Evolutionary conservation across 23 tunicate genomes (phyloP).

Genomic region (Phallusia fumigata): DNA sequence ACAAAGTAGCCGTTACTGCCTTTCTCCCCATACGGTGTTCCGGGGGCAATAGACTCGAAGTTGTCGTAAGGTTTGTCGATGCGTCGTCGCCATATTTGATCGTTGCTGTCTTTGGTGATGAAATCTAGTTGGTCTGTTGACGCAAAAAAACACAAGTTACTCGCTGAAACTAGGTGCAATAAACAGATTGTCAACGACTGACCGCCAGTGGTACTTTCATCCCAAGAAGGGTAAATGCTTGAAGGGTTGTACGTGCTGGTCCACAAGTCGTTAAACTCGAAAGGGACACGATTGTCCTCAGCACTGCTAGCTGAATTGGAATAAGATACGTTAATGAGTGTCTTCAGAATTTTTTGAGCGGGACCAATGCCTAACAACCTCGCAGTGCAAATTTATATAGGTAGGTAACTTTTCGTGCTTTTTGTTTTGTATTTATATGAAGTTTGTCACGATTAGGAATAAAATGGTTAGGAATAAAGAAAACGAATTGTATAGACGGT

Average conservation of each 20-base stretch:
- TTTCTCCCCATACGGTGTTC: slow-evolving; percentile 12
- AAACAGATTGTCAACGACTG: no score
- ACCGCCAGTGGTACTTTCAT: slow-evolving; percentile 45
- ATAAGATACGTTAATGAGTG: no score
- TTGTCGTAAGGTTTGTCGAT: slow-evolving; percentile 22
- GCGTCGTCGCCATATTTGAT: slow-evolving; percentile 14
- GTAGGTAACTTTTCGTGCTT: no score
- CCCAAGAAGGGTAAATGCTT: slow-evolving; percentile 81
- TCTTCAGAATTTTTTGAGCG: no score
- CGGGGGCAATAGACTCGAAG: slow-evolving; percentile 14
- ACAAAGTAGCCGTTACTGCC: slow-evolving; percentile 26
- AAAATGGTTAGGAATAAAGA: no score
- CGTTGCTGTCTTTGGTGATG: slow-evolving; percentile 22
- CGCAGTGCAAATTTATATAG: no score
- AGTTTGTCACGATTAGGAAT: no score
- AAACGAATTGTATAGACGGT: no score
- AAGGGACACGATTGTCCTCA: slow-evolving; percentile 8
- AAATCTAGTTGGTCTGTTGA: slow-evolving; percentile 32
- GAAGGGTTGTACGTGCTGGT: slow-evolving; percentile 43
- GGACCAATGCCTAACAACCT: no score
- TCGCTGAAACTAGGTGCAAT: not conserved
- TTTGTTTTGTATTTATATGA: no score
- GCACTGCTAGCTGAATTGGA: not conserved
- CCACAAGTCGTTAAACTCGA: slow-evolving; percentile 63
- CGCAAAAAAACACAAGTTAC: not conserved